phyloP scores from a whole-genome alignment of 2,797 vertebrate genomes.

The Taenioides sp. region DNA sequence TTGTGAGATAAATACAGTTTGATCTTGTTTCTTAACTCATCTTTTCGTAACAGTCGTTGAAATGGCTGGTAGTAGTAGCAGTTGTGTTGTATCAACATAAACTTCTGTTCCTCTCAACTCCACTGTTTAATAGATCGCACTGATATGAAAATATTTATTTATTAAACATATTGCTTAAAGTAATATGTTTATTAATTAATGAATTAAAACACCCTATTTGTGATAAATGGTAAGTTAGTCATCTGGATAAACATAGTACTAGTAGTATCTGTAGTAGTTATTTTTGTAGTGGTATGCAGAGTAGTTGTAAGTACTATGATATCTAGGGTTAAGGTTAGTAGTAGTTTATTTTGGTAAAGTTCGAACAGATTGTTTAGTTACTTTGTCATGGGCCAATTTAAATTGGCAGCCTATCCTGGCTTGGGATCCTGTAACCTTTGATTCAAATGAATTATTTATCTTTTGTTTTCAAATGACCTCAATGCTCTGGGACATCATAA shows the following conservation, averaged over 20 bases:
- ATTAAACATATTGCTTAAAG: too few species aligned
- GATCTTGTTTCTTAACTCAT: not conserved
- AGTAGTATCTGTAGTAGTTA: not conserved
- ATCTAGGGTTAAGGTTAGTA: not conserved
- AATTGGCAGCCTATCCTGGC: not conserved
- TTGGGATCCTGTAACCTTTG: not conserved
- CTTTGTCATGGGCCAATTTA: not conserved
- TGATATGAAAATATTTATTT: too few species aligned
- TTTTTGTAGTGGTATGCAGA: not conserved
- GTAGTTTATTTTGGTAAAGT: not conserved
- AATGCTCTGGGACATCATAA: slow-evolving; percentile 13
- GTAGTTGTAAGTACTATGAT: not conserved
- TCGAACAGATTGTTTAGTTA: not conserved
- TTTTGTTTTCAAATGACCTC: slow-evolving; percentile 7
- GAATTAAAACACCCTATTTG: too few species aligned
- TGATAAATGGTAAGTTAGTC: too few species aligned
- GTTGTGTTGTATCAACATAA: not conserved
- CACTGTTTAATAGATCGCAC: too few species aligned
- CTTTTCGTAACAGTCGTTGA: not conserved
- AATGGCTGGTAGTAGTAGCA: not conserved
- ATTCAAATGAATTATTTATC: slow-evolving; percentile 14
- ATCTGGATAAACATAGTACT: not conserved
- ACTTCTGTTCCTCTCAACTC: too few species aligned
- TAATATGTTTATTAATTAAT: too few species aligned
- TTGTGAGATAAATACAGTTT: not conserved